phyloP scores from a whole-genome alignment of 2,888 invertebrate genomes.

The Lasius platythorax region DNA sequence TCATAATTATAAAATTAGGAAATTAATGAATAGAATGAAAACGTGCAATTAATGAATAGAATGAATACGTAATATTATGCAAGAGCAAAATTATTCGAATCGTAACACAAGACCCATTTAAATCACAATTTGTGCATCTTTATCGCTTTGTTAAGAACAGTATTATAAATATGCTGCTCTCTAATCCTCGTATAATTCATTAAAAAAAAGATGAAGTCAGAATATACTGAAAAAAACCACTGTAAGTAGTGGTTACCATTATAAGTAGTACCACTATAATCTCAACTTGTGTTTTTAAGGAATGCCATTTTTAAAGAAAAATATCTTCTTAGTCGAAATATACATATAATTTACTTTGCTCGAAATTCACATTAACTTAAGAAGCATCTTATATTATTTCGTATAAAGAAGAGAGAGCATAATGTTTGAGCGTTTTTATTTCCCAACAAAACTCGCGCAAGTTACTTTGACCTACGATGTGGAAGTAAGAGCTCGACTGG shows the following conservation, averaged over 20 bases:
- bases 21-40: neutral
- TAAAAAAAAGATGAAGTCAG: neutral
- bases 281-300: neutral
- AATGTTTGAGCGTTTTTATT: slow-evolving; percentile 29
- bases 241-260: too few species aligned
- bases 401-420: slow-evolving; percentile 20
- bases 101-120: neutral
- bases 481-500: slow-evolving; percentile 71
- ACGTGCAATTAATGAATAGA: neutral
- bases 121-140: slow-evolving; percentile 1
- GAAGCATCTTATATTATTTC: slow-evolving; percentile 2
- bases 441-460: slow-evolving; percentile 27
- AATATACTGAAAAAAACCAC: neutral
- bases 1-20: neutral
- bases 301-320: slow-evolving; percentile 4
- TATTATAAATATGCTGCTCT: neutral
- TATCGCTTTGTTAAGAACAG: neutral
- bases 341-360: slow-evolving; percentile 21
- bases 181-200: neutral
- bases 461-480: slow-evolving; percentile 76
- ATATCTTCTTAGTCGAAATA: neutral
- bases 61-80: neutral
- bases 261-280: neutral
- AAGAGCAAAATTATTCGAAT: neutral
- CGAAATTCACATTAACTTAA: slow-evolving; percentile 2